Evolutionary conservation across 64 coral and sea anemone species (phyloP), one percentile per base, ranked within the genome.

Genomic region (Acropora yongei): DNA sequence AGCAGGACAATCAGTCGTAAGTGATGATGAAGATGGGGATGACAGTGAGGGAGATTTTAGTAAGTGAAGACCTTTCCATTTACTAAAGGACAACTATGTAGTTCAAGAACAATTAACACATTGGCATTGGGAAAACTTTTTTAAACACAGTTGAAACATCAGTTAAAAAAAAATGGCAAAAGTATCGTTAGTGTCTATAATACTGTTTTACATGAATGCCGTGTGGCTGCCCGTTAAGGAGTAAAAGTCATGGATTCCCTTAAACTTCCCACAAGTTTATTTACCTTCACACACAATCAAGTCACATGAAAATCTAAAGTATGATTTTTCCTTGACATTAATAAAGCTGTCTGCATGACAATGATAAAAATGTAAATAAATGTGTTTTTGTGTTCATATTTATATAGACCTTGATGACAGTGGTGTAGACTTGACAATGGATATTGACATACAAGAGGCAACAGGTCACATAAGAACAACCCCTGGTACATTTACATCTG

Each of bases 1-100:
- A 74, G 49, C 68, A 51, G 84, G 51, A 5, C 17, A 8, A 10
- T 87, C 67, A 74, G 4, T 47, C 68, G 72, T 20, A 18, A 55
- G 51, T 83, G 30, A 76, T 58, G 49, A 88, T 57, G 86, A 16
- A 44, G 57, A 44, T 41, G 72, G 12, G 39, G 86, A 88, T 20
- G 86, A 88, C 30, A 44, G 58, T 69, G 57, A 88, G 49, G 72
- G 55, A 58, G 86, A 76, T 88, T 88, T 77, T 14, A 8, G 72
- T 71, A 88, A 43, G 51, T 48, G 41, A 45, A 73, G 83, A 48
- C 72, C 30, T 76, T 84, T 44, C 19, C 49, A 44, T 41, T 66
- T 9, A 63, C 30, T 42, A 13, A 13, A 11, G 58, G 30, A 66
- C 8, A 84, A 30, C 39, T 84, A 66, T 55, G 51, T 55, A 55